Conservation (phyloP, 2,113 vertebrate species). For the Manacus vitellinus region DNA sequence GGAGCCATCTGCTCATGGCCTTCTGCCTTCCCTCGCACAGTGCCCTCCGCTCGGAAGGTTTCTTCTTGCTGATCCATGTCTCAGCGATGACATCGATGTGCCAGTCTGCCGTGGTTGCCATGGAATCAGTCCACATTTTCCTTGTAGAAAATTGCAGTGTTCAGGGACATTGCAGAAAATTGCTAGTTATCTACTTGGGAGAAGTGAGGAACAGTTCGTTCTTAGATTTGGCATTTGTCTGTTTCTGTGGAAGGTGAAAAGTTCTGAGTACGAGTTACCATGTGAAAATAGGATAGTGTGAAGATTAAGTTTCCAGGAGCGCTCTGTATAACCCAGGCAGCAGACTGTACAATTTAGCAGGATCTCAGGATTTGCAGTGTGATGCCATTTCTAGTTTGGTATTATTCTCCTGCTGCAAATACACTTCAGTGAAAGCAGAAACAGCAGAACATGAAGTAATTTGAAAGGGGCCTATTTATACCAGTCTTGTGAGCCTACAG, state of each 20-base stretch:
- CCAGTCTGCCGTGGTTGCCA: neutral
- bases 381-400: neutral
- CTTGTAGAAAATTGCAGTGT: constrained; percentile 39
- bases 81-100: neutral
- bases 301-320: neutral
- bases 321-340: neutral
- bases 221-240: neutral
- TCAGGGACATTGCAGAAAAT: constrained; percentile 48
- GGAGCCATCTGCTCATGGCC: neutral
- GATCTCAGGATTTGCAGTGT: fast-evolving
- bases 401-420: neutral
- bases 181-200: constrained; percentile 20
- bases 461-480: neutral
- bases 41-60: neutral
- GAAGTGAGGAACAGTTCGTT: constrained; percentile 17
- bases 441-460: neutral
- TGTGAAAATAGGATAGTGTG: neutral
- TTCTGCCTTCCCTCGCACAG: neutral
- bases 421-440: neutral
- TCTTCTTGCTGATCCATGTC: neutral
- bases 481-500: neutral
- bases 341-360: neutral
- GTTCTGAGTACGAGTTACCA: neutral
- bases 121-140: constrained; percentile 21
- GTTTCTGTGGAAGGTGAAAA: constrained; percentile 5